Percentiles rank a stretch among this genome's conserved stretches.
phyloP scores from a whole-genome alignment of 1,140 invertebrate genomes.

The Drosophila insularis region DNA sequence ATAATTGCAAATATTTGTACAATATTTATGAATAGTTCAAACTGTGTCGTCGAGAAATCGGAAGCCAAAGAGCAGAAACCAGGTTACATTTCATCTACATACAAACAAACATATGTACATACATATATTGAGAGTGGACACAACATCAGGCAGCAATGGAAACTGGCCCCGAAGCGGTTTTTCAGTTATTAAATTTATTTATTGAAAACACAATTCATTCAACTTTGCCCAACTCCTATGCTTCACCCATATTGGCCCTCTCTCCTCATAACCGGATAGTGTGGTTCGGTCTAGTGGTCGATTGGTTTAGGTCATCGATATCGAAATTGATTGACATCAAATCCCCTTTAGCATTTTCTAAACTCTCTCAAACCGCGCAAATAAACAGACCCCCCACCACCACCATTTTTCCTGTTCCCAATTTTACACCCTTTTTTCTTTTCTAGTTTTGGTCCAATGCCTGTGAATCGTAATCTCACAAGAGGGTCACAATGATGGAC shows the following conservation, averaged over 20 bases:
- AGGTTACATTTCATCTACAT: constrained; percentile 7
- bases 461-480: constrained; percentile 18
- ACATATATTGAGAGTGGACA: background rate
- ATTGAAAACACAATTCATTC: constrained; percentile 55
- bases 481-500: constrained; percentile 16
- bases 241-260: too few species aligned
- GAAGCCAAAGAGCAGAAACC: background rate
- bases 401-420: too few species aligned
- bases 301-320: constrained; percentile 62
- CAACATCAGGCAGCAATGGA: constrained; percentile 18
- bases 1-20: background rate
- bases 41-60: background rate
- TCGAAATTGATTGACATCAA: constrained; percentile 74
- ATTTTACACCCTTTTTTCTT: too few species aligned
- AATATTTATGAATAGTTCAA: background rate
- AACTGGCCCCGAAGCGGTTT: constrained; percentile 47
- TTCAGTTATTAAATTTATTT: constrained; percentile 71
- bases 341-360: constrained; percentile 36
- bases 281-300: constrained; percentile 1
- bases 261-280: too few species aligned
- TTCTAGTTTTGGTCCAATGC: constrained; percentile 1
- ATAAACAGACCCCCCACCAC: background rate
- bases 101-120: constrained; percentile 22
- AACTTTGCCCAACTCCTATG: background rate
- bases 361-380: constrained; percentile 3